Conservation (phyloP, 2,888 invertebrate species). For the Bedellia somnulentella region DNA sequence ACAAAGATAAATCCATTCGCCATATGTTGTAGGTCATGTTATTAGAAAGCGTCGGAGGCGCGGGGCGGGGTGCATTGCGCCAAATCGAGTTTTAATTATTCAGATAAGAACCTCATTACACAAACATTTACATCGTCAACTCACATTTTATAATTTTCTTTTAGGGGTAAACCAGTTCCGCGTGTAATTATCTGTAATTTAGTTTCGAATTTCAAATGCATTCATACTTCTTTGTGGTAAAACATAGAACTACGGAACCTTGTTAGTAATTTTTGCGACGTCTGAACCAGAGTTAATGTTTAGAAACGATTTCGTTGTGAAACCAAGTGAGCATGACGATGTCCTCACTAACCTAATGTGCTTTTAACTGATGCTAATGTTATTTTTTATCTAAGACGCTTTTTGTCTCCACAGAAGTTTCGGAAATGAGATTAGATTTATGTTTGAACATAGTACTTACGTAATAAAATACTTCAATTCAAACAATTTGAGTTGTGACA, state of each 20-base stretch:
- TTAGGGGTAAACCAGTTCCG: not conserved
- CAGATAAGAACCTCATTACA: slow-evolving; percentile 53
- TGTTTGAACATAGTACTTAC: not conserved
- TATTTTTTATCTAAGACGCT: slow-evolving; percentile 23
- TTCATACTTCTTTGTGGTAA: not conserved
- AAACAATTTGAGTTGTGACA: too few species aligned
- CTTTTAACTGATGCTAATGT: slow-evolving; percentile 54
- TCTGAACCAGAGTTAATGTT: not conserved
- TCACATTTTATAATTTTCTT: slow-evolving; percentile 25
- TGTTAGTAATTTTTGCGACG: too few species aligned
- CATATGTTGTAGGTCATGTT: too few species aligned
- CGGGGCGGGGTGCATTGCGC: slow-evolving; percentile 10
- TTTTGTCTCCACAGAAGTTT: too few species aligned
- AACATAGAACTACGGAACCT: not conserved
- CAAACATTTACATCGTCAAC: slow-evolving; percentile 44
- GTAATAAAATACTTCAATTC: too few species aligned
- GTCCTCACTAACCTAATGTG: slow-evolving; percentile 30
- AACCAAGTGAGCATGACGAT: slow-evolving; percentile 28
- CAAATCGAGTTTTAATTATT: slow-evolving; percentile 60
- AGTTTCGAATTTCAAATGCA: not conserved
- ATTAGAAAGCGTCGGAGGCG: too few species aligned
- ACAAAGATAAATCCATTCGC: too few species aligned
- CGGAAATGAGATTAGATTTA: slow-evolving; percentile 7
- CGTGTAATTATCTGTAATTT: too few species aligned
- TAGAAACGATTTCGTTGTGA: slow-evolving; percentile 8